Conservation (phyloP, 2,113 vertebrate genomes). For the Zootoca vivipara region DNA sequence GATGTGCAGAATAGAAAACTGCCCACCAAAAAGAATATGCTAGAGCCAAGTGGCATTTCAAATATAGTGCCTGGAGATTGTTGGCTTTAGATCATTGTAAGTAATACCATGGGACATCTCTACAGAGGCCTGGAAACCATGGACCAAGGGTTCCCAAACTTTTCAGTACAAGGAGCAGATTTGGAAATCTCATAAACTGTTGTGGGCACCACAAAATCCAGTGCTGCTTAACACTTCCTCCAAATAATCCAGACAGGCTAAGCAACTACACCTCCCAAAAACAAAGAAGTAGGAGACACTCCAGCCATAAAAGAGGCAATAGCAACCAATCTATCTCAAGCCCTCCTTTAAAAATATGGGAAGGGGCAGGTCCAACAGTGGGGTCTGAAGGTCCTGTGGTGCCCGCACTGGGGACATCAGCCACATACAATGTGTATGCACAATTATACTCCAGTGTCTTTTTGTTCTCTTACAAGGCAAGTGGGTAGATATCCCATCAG, state of each 20-base stretch:
- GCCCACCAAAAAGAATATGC: neutral
- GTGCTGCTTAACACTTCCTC: too few species aligned
- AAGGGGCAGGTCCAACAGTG: neutral
- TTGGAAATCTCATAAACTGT: too few species aligned
- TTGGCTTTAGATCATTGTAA: neutral
- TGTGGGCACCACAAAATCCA: neutral
- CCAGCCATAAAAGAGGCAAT: too few species aligned
- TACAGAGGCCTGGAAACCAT: neutral
- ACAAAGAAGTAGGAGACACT: too few species aligned
- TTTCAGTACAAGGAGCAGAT: too few species aligned
- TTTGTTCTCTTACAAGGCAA: neutral
- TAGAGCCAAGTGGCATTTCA: neutral
- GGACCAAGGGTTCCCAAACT: neutral
- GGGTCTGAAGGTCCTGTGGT: neutral
- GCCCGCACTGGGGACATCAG: neutral
- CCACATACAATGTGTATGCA: neutral
- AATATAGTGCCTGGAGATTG: neutral
- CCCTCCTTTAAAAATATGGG: neutral
- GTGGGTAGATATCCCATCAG: neutral
- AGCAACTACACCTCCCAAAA: too few species aligned
- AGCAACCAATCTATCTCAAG: neutral
- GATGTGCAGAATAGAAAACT: neutral
- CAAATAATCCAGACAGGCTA: too few species aligned
- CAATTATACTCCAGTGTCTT: neutral
- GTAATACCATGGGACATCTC: neutral